These are phyloP conservation scores for Falco naumanni DNA, from an alignment of 2,797 vertebrate genomes.

Conservation along the genomic window DNA sequence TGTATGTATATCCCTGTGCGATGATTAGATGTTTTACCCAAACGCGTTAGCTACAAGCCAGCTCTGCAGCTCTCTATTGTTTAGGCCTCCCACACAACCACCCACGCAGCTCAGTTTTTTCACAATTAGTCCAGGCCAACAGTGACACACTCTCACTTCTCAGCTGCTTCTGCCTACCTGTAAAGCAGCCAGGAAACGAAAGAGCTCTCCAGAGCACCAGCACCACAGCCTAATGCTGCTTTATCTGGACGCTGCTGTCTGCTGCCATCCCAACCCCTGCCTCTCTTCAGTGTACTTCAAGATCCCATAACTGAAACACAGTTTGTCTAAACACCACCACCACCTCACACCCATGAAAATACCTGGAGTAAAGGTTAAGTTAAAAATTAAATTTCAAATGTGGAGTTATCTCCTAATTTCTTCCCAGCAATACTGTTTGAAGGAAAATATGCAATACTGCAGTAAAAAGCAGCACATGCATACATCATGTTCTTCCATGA, in stretches of 20 bases:
- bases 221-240: no score
- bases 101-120: not conserved
- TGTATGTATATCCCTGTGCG: no score
- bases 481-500: not conserved
- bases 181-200: not conserved
- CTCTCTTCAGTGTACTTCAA: not conserved
- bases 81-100: not conserved
- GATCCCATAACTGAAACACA: not conserved
- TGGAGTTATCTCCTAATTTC: not conserved
- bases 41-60: not conserved
- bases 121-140: no score
- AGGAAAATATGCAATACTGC: not conserved
- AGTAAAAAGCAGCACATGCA: not conserved
- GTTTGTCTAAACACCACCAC: not conserved
- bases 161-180: not conserved
- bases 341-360: fast-evolving
- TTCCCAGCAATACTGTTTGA: not conserved
- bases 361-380: not conserved
- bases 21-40: fast-evolving
- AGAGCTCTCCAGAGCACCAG: not conserved
- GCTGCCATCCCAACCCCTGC: not conserved
- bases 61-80: not conserved
- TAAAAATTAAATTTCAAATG: not conserved
- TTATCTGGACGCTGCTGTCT: not conserved
- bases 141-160: fast-evolving